Evolutionary conservation across 2,888 invertebrate species (phyloP).

Genomic region (Phyllotreta striolata): DNA sequence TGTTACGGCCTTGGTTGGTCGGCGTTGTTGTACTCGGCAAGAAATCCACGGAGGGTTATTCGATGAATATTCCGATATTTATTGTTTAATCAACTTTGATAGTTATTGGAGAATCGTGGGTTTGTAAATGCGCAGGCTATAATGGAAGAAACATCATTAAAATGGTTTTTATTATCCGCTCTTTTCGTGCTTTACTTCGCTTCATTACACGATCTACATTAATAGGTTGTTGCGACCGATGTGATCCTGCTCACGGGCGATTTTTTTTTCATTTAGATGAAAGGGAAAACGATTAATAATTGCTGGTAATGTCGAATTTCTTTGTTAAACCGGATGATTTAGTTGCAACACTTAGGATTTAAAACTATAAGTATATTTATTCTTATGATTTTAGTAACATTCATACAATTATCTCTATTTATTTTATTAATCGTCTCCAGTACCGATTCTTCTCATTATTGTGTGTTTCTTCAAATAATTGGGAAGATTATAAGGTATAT

Average conservation of each 20-base stretch:
- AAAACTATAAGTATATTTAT: too few relatives aligned
- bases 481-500: too few relatives aligned
- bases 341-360: too few relatives aligned
- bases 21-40: constrained; percentile 21
- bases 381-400: too few relatives aligned
- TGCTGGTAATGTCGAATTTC: too few relatives aligned
- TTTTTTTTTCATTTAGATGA: too few relatives aligned
- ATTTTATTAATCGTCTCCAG: too few relatives aligned
- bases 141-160: constrained; percentile 32
- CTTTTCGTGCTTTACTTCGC: constrained; percentile 21
- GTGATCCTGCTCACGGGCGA: neutral
- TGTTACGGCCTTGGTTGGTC: constrained; percentile 21
- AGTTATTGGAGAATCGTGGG: constrained; percentile 37
- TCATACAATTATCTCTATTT: too few relatives aligned
- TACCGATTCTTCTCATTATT: too few relatives aligned
- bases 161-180: constrained; percentile 27
- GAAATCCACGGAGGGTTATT: constrained; percentile 25
- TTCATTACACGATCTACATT: constrained; percentile 27
- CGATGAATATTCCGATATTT: constrained; percentile 38
- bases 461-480: too few relatives aligned
- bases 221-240: constrained; percentile 17
- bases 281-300: too few relatives aligned
- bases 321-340: too few relatives aligned
- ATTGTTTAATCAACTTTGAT: constrained; percentile 38
- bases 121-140: constrained; percentile 30